These are phyloP conservation scores for Shinisaurus crocodilurus DNA, from an alignment of 2,113 vertebrate genomes.

Conservation along the genomic window DNA sequence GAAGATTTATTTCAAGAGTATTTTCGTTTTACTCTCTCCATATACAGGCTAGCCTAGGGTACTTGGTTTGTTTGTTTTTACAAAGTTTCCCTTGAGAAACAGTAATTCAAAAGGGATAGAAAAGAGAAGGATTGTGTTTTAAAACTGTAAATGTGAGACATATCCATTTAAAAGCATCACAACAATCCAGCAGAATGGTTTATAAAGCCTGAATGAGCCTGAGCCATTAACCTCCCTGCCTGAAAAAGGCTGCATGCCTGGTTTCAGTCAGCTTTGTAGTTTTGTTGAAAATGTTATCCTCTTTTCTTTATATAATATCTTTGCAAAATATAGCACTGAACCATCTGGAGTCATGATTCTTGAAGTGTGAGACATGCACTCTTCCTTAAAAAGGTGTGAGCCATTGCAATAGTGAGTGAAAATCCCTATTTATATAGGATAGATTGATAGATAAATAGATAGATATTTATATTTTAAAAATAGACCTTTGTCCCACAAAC, in stretches of 20 bases:
- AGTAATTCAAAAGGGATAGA: background rate
- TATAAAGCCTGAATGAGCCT: constrained; percentile 3
- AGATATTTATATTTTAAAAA: background rate
- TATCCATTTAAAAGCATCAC: constrained; percentile 12
- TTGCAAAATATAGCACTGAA: background rate
- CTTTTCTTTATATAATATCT: background rate
- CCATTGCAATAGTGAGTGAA: too few species aligned
- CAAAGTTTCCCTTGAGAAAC: constrained; percentile 12
- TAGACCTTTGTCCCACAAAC: background rate
- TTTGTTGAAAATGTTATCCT: background rate
- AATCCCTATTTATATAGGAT: background rate
- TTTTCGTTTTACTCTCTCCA: background rate
- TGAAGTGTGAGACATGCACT: background rate
- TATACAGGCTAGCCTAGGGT: background rate
- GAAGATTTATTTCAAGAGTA: constrained; percentile 15
- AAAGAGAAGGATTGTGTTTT: constrained; percentile 4
- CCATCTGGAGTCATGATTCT: background rate
- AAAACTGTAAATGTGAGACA: background rate
- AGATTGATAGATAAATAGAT: too few species aligned
- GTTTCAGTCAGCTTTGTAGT: constrained; percentile 6
- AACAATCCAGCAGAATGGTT: background rate
- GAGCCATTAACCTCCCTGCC: constrained; percentile 7
- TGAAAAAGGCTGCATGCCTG: constrained; percentile 12
- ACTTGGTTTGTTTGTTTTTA: background rate
- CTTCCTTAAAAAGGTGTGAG: background rate